Evolutionary conservation across 1,140 invertebrate genomes (phyloP).

Genomic region (Notospermus geniculatus): DNA sequence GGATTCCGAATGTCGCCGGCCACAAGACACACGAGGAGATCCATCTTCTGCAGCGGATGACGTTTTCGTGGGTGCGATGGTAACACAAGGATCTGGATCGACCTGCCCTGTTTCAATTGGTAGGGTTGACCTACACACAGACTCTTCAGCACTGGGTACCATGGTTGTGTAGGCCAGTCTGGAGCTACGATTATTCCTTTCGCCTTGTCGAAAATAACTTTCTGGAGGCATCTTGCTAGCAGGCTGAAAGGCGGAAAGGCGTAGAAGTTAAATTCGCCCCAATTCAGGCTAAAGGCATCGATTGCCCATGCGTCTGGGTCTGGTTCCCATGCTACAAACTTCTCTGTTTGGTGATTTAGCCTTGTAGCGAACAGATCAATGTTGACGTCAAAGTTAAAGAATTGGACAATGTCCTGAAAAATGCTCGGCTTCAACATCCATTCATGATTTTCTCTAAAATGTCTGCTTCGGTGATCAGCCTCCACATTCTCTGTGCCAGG

Average conservation of each 20-base stretch:
- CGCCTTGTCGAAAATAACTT: neutral
- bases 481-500: conserved; percentile 12
- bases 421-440: neutral
- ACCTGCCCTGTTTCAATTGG: neutral
- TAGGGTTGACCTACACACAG: neutral
- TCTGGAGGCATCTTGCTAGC: neutral
- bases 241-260: no score
- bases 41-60: neutral
- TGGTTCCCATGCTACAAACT: neutral
- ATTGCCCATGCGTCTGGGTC: neutral
- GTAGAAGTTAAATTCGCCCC: neutral
- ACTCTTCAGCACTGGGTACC: neutral
- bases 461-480: neutral
- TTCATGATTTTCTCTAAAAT: neutral
- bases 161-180: neutral
- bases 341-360: neutral
- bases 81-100: neutral
- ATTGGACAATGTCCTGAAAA: neutral
- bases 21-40: neutral
- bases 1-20: neutral
- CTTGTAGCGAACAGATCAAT: neutral
- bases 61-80: neutral
- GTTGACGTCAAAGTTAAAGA: neutral
- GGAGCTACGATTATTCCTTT: neutral
- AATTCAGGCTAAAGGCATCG: neutral